Conservation (phyloP, 2,113 vertebrate species). For the Perca fluviatilis region DNA sequence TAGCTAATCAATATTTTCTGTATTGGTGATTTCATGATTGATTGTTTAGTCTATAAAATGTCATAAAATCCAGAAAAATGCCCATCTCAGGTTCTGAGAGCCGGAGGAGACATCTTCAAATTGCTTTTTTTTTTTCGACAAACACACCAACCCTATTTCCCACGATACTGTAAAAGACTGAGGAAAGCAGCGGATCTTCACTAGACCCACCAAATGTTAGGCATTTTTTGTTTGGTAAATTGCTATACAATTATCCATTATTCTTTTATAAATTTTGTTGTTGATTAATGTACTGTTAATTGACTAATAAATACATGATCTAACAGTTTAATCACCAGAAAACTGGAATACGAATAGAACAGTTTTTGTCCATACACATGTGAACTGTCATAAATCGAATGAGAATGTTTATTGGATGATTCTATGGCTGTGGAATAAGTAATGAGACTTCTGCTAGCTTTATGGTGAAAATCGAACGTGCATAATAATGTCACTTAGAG, state of each 20-base stretch:
- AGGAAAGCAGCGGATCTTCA: neutral
- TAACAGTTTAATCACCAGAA: neutral
- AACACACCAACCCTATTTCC: neutral
- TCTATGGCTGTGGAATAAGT: neutral
- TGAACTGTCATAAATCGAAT: neutral
- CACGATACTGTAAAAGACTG: neutral
- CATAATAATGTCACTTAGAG: neutral
- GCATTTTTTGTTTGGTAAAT: neutral
- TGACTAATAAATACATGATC: neutral
- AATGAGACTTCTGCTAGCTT: neutral
- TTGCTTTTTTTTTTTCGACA: neutral
- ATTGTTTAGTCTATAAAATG: slow-evolving; percentile 18
- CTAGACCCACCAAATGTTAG: neutral
- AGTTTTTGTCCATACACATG: neutral
- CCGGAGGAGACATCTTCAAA: slow-evolving; percentile 8
- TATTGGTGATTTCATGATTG: slow-evolving; percentile 23
- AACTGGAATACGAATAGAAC: neutral
- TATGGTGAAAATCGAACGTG: slow-evolving; percentile 11
- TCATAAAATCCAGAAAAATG: slow-evolving; percentile 22
- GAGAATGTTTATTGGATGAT: slow-evolving; percentile 12
- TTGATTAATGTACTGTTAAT: neutral
- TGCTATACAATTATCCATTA: too few species aligned
- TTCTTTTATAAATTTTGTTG: neutral
- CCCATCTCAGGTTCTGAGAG: neutral
- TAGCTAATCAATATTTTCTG: slow-evolving; percentile 1